phyloP scores from a whole-genome alignment of 2,113 vertebrate genomes.

The Pteruthius melanotis region DNA sequence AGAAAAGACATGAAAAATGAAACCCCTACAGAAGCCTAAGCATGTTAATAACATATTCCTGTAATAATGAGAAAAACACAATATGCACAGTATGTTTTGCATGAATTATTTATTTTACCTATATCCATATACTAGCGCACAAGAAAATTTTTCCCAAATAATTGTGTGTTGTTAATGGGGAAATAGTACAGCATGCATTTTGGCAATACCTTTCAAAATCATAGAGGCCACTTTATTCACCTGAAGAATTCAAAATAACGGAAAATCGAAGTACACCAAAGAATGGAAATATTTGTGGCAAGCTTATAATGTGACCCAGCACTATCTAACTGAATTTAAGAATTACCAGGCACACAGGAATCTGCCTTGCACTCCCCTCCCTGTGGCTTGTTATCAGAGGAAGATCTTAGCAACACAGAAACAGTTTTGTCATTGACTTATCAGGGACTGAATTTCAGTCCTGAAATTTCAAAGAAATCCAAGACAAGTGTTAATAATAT shows the following conservation, averaged over 20 bases:
- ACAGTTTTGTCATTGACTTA: slow-evolving; percentile 11
- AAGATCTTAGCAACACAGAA: not conserved
- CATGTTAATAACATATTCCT: slow-evolving; percentile 29
- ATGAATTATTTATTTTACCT: slow-evolving; percentile 49
- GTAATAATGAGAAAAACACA: slow-evolving; percentile 30
- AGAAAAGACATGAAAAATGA: slow-evolving; percentile 45
- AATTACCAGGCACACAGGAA: not conserved
- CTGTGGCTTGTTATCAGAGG: not conserved
- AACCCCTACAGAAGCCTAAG: not conserved
- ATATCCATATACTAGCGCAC: not conserved
- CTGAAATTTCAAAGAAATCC: slow-evolving; percentile 19
- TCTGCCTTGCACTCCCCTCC: not conserved
- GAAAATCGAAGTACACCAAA: not conserved
- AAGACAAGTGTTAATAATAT: slow-evolving; percentile 14
- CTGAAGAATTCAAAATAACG: not conserved
- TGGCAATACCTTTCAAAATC: not conserved
- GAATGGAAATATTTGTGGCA: not conserved
- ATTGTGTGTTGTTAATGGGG: not conserved
- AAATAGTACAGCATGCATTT: not conserved
- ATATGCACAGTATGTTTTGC: slow-evolving; percentile 6
- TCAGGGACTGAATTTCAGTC: not conserved
- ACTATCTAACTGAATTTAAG: not conserved
- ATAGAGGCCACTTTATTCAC: not conserved
- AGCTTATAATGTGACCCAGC: not conserved
- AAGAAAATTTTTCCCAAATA: not conserved